These are phyloP conservation scores for Adineta ricciae DNA, from an alignment of 2,888 invertebrate species.

Conservation along the genomic window DNA sequence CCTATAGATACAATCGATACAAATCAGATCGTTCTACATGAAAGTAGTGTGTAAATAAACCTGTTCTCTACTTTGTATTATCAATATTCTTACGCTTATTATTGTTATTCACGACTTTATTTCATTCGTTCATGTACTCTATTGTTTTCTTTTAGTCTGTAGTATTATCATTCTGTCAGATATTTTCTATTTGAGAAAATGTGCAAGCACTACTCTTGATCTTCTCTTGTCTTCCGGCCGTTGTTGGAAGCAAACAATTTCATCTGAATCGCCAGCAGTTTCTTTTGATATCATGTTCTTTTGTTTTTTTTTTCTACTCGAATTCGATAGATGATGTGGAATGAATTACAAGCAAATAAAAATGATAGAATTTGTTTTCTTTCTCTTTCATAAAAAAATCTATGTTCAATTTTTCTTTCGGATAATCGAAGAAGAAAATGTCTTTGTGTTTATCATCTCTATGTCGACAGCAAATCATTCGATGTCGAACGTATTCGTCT, in stretches of 20 bases:
- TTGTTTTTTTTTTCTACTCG: neutral
- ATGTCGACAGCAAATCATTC: neutral
- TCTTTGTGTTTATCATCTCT: neutral
- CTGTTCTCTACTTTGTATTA: too few species aligned
- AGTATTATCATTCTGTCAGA: neutral
- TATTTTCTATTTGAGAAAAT: neutral
- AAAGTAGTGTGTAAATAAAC: slow-evolving; percentile 8
- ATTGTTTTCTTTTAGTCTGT: neutral
- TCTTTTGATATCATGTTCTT: neutral
- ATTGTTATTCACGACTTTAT: neutral
- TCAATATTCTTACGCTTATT: neutral
- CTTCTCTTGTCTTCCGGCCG: neutral
- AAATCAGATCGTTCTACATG: neutral
- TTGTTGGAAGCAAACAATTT: neutral
- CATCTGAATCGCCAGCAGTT: neutral
- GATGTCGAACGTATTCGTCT: neutral
- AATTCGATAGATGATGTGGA: neutral
- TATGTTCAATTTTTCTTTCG: neutral
- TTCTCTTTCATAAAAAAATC: neutral
- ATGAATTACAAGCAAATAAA: neutral
- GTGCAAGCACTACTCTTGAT: neutral
- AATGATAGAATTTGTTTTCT: neutral
- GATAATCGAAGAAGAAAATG: neutral
- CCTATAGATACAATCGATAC: neutral
- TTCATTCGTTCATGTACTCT: neutral